Base-by-base conservation (phyloP, 2,797 vertebrate species). In the Scolopax rusticola region DNA sequence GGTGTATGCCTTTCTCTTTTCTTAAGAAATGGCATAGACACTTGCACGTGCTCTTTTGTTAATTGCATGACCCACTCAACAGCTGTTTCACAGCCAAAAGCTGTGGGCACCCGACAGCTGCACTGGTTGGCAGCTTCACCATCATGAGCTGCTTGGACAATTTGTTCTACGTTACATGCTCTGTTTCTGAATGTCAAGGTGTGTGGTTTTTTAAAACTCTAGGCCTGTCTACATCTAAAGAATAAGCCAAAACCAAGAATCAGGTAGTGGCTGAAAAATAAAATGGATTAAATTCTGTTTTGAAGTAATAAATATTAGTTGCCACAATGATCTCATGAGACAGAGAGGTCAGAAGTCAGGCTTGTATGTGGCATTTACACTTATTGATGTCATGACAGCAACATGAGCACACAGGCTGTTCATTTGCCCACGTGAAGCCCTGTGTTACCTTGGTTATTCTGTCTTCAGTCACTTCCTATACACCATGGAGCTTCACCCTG, bases 381-480 rank as follows among this genome's bases (percentile, higher is more conserved):
- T 38, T 24, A 50, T 1, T 19, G 60, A 75, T 21, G 9, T 41
- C 4, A 3, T 1, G 28, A 19, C 38, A 38, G 16, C 1, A 1
- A 12, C 12, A 25, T 67, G 3, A 53, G 45, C 40, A 17, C 59
- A 6, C 1, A 15, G 50, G 56, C 76, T 33, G 48, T 11, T 30
- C 3, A 1, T 36, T n/a, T 64, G 21, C 51, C 25, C 15, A 0
- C 11, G 2, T 3, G 2, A 4, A n/a, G 65, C 40, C 53, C 59
- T 16, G 16, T 6, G 23, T 43, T 38, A 21, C 3, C 1, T 6
- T 30, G 41, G n/a, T 24, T 41, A 9, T 8, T 19, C 36, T 38
- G 36, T 3, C 20, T 11, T 9, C 28, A 32, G n/a, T 11, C 60
- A 15, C 41, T 48, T 45, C 11, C 14, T 8, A 2, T 0, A 20